These are phyloP conservation scores for Chrosomus eos DNA, from an alignment of 2,797 vertebrate species.

Conservation along the genomic window DNA sequence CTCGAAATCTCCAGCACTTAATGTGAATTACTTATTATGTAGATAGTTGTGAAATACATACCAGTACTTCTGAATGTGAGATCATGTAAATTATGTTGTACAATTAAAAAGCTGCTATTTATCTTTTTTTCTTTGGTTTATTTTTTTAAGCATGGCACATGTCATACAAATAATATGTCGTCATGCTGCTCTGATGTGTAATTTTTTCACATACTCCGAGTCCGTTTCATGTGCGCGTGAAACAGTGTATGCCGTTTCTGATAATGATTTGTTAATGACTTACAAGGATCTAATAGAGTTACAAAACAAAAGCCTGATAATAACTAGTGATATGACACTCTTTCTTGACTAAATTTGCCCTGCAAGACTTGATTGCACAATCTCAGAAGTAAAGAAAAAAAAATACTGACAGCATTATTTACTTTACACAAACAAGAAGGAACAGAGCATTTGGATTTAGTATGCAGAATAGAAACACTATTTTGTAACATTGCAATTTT, in stretches of 20 bases:
- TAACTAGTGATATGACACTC: background rate
- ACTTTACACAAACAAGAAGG: background rate
- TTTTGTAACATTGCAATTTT: background rate
- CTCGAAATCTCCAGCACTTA: constrained; percentile 18
- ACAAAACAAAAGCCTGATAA: background rate
- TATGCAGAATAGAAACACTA: background rate
- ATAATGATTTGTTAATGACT: background rate
- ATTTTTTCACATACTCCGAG: background rate
- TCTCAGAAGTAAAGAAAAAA: background rate
- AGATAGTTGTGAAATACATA: constrained; percentile 41
- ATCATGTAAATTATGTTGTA: constrained; percentile 58
- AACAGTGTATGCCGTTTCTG: background rate
- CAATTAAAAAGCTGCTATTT: constrained; percentile 68
- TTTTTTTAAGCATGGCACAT: background rate
- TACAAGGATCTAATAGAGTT: background rate
- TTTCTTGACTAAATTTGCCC: background rate
- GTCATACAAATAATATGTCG: background rate
- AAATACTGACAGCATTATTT: background rate
- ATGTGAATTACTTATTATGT: constrained; percentile 30
- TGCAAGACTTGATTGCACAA: background rate
- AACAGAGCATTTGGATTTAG: background rate
- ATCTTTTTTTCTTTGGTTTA: constrained; percentile 6
- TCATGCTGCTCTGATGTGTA: background rate
- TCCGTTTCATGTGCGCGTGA: background rate
- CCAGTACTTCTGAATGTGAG: constrained; percentile 40